Evolutionary conservation across 2,888 invertebrate species (phyloP).

Genomic region (Magallana nippona): DNA sequence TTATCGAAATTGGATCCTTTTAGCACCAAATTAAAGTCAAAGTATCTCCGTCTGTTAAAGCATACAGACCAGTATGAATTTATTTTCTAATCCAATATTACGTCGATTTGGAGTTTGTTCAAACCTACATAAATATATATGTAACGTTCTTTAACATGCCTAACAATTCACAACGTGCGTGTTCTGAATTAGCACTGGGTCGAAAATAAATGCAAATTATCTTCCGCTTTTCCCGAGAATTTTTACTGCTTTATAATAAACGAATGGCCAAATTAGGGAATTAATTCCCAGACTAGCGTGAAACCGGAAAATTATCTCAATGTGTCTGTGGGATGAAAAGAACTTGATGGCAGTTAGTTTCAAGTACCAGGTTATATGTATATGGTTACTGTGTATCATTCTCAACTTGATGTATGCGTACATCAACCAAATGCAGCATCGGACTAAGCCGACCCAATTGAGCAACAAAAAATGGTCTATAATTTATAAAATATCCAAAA

Average conservation of each 20-base stretch:
- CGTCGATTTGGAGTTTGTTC: no score
- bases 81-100: no score
- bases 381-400: not conserved
- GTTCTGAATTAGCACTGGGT: not conserved
- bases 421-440: no score
- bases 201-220: constrained; percentile 27
- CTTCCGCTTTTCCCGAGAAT: constrained; percentile 13
- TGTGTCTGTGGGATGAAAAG: not conserved
- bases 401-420: no score
- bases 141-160: not conserved
- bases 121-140: no score
- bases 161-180: not conserved
- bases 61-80: no score
- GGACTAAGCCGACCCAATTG: no score
- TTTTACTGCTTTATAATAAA: constrained; percentile 31
- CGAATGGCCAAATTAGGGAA: not conserved
- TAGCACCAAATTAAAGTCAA: no score
- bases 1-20: no score
- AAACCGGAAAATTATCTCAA: constrained; percentile 24
- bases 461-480: no score
- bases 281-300: constrained; percentile 18
- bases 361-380: not conserved
- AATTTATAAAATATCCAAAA: no score
- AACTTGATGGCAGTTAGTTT: constrained; percentile 27
- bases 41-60: no score